These are phyloP conservation scores for Poecilia gillii DNA, from an alignment of 2,797 vertebrate genomes.

Conservation along the genomic window DNA sequence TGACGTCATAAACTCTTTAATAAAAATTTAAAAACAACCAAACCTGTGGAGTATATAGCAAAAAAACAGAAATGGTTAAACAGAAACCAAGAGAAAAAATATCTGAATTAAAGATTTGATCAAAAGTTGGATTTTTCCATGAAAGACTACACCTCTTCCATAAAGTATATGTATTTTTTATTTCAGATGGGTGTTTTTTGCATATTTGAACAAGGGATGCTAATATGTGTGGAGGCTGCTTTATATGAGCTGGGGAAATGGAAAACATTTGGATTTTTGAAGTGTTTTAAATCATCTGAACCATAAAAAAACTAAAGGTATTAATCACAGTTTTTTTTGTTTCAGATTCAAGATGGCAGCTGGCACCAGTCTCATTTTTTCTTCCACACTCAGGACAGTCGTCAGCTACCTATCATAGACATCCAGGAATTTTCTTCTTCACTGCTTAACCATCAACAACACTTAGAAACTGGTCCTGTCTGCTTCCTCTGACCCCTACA, in stretches of 20 bases:
- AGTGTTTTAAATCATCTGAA: not conserved
- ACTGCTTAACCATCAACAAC: constrained; percentile 77
- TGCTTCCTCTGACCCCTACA: constrained; percentile 87
- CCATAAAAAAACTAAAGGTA: not conserved
- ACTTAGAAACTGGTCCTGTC: constrained; percentile 88
- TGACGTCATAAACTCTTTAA: not conserved
- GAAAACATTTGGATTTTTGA: not conserved
- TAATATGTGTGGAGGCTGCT: not conserved
- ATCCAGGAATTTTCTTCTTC: constrained; percentile 79
- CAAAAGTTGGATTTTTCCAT: not conserved
- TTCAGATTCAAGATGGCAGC: constrained; percentile 92
- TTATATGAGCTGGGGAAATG: not conserved
- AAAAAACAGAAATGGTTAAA: not conserved
- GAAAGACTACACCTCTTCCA: no score
- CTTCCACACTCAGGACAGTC: constrained; percentile 91
- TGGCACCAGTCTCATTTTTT: constrained; percentile 92
- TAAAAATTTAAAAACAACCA: not conserved
- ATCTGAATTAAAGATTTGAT: not conserved
- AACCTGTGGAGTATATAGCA: not conserved
- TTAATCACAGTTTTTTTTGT: constrained; percentile 11
- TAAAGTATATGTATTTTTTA: not conserved
- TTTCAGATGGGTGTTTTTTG: not conserved
- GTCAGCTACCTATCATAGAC: constrained; percentile 90
- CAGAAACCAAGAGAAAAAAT: not conserved
- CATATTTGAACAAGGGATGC: not conserved